Conservation (phyloP, 2,797 vertebrate genomes). For the Karalla daura region DNA sequence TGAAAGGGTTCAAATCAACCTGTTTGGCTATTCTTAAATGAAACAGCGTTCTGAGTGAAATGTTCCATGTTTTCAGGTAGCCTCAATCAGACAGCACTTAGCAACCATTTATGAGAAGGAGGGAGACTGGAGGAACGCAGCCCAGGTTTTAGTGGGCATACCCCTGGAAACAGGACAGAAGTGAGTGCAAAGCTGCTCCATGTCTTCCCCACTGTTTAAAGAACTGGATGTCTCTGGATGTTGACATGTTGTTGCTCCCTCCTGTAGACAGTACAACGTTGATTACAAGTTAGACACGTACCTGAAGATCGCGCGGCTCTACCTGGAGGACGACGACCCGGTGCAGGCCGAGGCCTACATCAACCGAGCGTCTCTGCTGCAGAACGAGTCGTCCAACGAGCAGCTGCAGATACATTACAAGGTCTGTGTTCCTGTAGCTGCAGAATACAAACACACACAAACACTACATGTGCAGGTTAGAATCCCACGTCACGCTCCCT, state of each 20-base stretch:
- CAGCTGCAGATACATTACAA: constrained; percentile 99
- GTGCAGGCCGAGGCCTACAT: constrained; percentile 99
- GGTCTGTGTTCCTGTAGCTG: too few species aligned
- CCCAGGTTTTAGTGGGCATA: constrained; percentile 97
- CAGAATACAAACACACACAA: too few species aligned
- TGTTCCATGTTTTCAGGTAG: constrained; percentile 84
- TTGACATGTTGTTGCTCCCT: constrained; percentile 3
- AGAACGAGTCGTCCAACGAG: constrained; percentile 98
- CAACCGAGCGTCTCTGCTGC: constrained; percentile 96
- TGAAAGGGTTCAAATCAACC: too few species aligned
- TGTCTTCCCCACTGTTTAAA: neutral
- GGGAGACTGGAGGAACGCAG: constrained; percentile 98
- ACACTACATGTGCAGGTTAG: too few species aligned
- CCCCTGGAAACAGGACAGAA: constrained; percentile 98
- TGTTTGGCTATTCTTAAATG: too few species aligned
- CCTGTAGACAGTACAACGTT: constrained; percentile 94
- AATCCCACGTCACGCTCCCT: too few species aligned
- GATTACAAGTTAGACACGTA: constrained; percentile 99
- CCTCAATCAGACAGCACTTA: constrained; percentile 98
- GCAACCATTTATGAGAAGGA: constrained; percentile 99
- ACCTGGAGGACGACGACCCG: constrained; percentile 96
- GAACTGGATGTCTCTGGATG: neutral
- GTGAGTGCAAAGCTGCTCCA: constrained; percentile 79
- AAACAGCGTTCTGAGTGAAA: neutral
- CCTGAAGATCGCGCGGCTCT: constrained; percentile 96